Percentiles rank a stretch among this genome's conserved stretches.
Evolutionary conservation across 2,797 vertebrate species (phyloP).

Genomic region (Sardinella longiceps): DNA sequence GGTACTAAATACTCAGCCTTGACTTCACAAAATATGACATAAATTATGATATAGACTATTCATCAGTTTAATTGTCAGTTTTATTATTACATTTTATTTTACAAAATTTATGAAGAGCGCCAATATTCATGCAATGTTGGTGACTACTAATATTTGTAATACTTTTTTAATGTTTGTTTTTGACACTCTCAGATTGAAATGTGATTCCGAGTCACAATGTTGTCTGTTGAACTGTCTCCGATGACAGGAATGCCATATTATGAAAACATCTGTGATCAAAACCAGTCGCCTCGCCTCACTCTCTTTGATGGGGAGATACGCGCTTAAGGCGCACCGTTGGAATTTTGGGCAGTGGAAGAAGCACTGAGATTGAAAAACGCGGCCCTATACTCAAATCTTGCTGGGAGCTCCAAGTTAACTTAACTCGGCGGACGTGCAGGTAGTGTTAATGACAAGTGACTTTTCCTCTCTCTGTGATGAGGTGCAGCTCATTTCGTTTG

Average conservation of each 20-base stretch:
- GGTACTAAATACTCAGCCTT: too few relatives aligned
- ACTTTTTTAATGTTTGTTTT: slow-evolving; percentile 34
- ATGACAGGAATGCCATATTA: slow-evolving; percentile 69
- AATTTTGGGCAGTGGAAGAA: not conserved
- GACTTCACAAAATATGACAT: not conserved
- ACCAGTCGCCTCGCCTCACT: slow-evolving; percentile 48
- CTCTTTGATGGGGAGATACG: slow-evolving; percentile 51
- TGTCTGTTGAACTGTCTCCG: slow-evolving; percentile 48
- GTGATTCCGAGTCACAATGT: slow-evolving; percentile 60
- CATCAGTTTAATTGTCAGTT: not conserved
- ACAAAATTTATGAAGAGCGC: not conserved
- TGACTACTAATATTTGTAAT: too few relatives aligned
- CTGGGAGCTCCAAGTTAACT: not conserved
- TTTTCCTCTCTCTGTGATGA: slow-evolving; percentile 42
- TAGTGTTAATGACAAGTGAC: slow-evolving; percentile 58
- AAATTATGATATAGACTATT: not conserved
- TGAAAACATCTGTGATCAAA: slow-evolving; percentile 70
- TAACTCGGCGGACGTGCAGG: slow-evolving; percentile 54
- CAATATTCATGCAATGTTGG: not conserved
- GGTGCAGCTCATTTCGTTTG: slow-evolving; percentile 53
- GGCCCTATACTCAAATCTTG: not conserved
- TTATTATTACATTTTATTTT: not conserved
- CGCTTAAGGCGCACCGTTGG: not conserved
- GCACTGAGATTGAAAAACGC: not conserved
- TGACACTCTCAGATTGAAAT: slow-evolving; percentile 51